Conservation (phyloP, 1,140 invertebrate species). For the Sarcophaga bullata region DNA sequence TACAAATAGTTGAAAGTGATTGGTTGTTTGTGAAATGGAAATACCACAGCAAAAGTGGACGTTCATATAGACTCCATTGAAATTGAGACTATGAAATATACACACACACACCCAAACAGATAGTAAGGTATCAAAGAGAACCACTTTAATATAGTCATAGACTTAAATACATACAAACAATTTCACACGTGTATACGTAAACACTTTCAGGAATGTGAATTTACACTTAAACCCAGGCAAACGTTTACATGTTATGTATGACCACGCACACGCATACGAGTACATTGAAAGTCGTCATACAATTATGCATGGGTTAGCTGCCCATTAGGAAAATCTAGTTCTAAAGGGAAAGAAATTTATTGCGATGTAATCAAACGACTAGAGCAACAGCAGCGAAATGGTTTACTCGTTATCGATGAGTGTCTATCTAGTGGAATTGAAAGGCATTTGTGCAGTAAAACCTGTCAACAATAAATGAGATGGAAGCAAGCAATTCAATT, state of each 20-base stretch:
- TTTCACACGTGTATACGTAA: no score
- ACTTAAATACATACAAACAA: neutral
- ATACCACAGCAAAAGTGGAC: neutral
- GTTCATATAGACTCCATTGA: neutral
- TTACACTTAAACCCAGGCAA: neutral
- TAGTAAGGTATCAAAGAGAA: neutral
- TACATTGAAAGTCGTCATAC: neutral
- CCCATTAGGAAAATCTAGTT: neutral
- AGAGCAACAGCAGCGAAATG: no score
- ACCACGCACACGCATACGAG: neutral
- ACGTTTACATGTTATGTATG: neutral
- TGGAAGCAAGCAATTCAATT: no score
- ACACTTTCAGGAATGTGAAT: no score
- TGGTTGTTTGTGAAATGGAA: neutral
- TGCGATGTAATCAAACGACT: no score
- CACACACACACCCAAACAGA: neutral
- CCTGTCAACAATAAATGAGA: no score
- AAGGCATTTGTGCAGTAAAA: no score
- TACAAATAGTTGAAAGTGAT: neutral
- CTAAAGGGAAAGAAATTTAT: no score
- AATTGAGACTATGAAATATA: neutral
- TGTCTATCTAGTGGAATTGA: no score
- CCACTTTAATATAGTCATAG: neutral
- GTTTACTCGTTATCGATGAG: no score
- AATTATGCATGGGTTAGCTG: neutral